Base-by-base conservation (phyloP, 2,113 vertebrate genomes). In the Balaenoptera acutorostrata region DNA sequence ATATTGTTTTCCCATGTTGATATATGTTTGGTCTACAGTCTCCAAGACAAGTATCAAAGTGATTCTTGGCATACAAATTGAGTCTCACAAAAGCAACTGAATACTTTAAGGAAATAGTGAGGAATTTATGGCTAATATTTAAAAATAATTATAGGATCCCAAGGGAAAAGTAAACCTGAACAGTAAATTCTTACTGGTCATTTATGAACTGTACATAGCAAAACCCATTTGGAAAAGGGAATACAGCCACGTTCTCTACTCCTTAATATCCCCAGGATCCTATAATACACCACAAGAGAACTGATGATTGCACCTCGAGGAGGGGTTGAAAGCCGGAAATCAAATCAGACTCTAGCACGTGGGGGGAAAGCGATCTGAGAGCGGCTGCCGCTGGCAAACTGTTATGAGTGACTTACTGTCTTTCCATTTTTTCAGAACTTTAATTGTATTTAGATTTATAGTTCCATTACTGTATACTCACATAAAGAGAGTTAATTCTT, bases 61-160 rank as follows among this genome's bases (percentile, higher is more conserved):
- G 39, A 96, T 61, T 94, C 97, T 84, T 98, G 90, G 91, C 93
- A 95, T 88, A 94, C 72, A 87, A 80, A 77, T 41, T 97, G 86
- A 97, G 84, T 74, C 75, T 97, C 92, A 96, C 82, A 86, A 98
- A 98, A 96, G 77, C 83, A 98, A 98, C 98, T 97, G 68, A 97
- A 96, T 97, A 97, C 89, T 98, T 98, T 97, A 96, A 95, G 89
- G 83, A 96, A 87, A 98, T 84, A 63, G 31, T 31, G 21, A 84
- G 78, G 90, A 96, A 98, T 55, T 98, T 75, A 85, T 77, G 71
- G 95, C 81, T 97, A 98, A 94, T 93, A 87, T 97, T 96, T 97
- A 31, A 49, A 98, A 98, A 98, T 93, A 98, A 98, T 98, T 96
- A 96, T 1, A 74, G 74, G 44, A 89, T 93, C 86, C 83, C 66